Percentiles rank a stretch among this genome's conserved stretches.
Evolutionary conservation across 2,113 vertebrate species (phyloP).

Genomic region (Orcinus orca): DNA sequence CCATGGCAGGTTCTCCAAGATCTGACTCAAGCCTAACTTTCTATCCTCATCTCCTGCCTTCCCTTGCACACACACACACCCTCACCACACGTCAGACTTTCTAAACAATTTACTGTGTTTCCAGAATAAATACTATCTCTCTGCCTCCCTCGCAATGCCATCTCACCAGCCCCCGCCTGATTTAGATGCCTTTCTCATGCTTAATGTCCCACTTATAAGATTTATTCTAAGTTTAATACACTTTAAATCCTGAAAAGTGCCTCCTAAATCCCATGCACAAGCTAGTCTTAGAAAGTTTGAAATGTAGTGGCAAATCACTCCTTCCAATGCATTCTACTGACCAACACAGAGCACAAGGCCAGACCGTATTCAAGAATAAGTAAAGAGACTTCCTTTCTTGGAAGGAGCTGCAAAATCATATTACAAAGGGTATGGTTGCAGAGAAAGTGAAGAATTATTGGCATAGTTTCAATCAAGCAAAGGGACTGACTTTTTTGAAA

Average conservation of each 20-base stretch:
- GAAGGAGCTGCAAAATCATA: background rate
- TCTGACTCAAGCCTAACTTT: background rate
- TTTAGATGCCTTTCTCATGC: background rate
- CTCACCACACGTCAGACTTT: background rate
- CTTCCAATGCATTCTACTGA: background rate
- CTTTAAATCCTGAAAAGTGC: background rate
- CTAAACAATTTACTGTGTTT: background rate
- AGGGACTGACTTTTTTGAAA: background rate
- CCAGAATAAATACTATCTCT: background rate
- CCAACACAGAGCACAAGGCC: background rate
- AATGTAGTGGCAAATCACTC: background rate
- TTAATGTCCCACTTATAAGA: background rate
- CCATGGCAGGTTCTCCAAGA: background rate
- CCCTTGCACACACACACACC: background rate
- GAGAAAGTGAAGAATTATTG: background rate
- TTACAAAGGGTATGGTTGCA: background rate
- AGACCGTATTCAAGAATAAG: background rate
- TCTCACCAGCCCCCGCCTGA: rapidly evolving
- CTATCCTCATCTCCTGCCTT: background rate
- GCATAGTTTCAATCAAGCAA: background rate
- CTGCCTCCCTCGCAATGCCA: background rate
- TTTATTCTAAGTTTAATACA: background rate
- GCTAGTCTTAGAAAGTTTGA: background rate
- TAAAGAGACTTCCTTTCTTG: background rate
- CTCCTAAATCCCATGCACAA: background rate